Evolutionary conservation across 2,888 invertebrate species (phyloP), one percentile per base, ranked within the genome.

Genomic region (Parnassius glacialis): DNA sequence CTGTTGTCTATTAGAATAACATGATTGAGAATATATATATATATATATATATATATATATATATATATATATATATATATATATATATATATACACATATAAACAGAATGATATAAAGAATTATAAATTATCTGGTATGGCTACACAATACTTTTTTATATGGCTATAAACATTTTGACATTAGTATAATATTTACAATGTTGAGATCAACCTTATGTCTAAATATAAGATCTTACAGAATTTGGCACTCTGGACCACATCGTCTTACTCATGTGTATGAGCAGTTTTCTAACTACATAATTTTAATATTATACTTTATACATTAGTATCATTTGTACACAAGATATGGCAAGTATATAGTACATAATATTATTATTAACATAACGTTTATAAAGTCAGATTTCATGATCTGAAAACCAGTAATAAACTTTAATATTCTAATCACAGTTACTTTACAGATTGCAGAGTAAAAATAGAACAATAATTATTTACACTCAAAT

Each of bases 241-340:
- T 89, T 90, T 91, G 91, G 90, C 90, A 90, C 90, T 80, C 70
- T 78, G 84, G 88, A 86, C 90, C 90, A 89, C 90, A 84, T 76
- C 75, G 76, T 70, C 66, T 45, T 45, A 70, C 74, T 74, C 71
- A 70, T 57, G 52, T 55, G 51, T 62, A 65, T 64, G 55, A 69
- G 63, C 67, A 69, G 67, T 52, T 55, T 12, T 20, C 20, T 51
- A 57, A 12, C 10, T 56, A 56, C 41, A 34, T 20, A 10, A 25
- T 52, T 13, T n/a, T 11, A 50, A 59, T 48, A 11, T 59, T 12
- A 48, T 56, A 55, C 11, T 57, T 55, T 66, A 67, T 73, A 76
- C 75, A 75, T 71, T 74, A 70, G 69, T 74, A 74, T 69, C 68
- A 68, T 71, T 73, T 65, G 73, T 69, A 70, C 70, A 70, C 66